Evolutionary conservation across 2,113 vertebrate species (phyloP), one percentile per base, ranked within the genome.

Genomic region (Acinonyx jubatus): DNA sequence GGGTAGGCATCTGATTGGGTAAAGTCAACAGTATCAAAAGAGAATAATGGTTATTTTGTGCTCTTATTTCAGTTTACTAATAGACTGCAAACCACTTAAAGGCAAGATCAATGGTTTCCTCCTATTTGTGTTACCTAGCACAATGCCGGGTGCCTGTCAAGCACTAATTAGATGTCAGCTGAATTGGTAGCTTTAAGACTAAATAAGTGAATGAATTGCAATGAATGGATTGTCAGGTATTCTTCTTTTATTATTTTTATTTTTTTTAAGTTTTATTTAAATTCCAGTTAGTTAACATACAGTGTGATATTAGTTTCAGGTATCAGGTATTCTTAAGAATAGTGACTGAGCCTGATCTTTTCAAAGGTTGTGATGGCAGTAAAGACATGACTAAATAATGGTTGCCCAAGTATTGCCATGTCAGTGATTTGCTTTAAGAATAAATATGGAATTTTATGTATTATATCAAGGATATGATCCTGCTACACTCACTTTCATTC

Each of bases 341-440:
- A 27, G 11, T 38, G 74, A 61, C 36, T 61, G 25, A 76, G 14
- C 16, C 14, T 16, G 9, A 4, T 96, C 13, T 65, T 61, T 50
- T 4, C 11, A 78, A 87, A 71, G 13, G 5, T n/a, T 84, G 55
- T 4, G 1, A 84, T 18, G 4, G 31, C 55, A 65, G 25, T 36
- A 10, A 84, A 92, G 61, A 78, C 27, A 79, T 41, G 33, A 3
- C 69, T 63, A 36, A 78, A 78, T 50, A 63, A 63, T 55, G 7
- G 52, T n/a, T 92, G 33, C 19, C 50, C n/a, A 79, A 79, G 10
- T 52, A 71, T 14, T 92, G 23, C 18, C 33, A 13, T 84, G 78
- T 89, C n/a, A 84, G 52, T 71, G 33, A 33, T 63, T 97, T 33
- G 21, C 3, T 71, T 88, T 82, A 82, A 93, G 82, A 55, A 96